phyloP scores from a whole-genome alignment of 2,888 invertebrate species.

The Ormia ochracea region DNA sequence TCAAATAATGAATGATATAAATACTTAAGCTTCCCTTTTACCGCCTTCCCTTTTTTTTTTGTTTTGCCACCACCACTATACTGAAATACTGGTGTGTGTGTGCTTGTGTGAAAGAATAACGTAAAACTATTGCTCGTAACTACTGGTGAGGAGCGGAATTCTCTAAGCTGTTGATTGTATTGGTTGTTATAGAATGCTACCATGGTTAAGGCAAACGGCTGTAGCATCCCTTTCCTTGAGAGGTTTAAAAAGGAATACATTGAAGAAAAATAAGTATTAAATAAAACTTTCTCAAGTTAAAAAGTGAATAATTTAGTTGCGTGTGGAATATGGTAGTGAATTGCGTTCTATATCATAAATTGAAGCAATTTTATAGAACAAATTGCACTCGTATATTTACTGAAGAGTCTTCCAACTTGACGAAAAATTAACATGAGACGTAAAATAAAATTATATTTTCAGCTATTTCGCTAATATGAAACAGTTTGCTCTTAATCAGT shows the following conservation, averaged over 20 bases:
- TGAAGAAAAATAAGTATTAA: not conserved
- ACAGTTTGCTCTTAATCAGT: no score
- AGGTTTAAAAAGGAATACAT: not conserved
- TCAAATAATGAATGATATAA: constrained; percentile 19
- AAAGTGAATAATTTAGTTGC: not conserved
- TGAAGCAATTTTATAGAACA: no score
- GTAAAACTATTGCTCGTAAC: constrained; percentile 16
- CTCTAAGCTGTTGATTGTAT: constrained; percentile 15
- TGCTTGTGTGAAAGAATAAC: not conserved
- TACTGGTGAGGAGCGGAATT: not conserved
- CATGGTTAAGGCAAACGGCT: not conserved
- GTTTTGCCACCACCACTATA: constrained; percentile 1
- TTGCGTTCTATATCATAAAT: no score
- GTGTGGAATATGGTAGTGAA: not conserved
- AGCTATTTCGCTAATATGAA: no score
- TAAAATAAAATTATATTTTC: no score
- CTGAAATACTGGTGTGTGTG: not conserved
- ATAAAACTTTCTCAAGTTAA: not conserved
- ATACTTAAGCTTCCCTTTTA: constrained; percentile 13
- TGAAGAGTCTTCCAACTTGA: no score
- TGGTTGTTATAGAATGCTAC: constrained; percentile 31
- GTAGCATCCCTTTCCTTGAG: not conserved
- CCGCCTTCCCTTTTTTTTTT: no score
- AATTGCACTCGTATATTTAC: no score
- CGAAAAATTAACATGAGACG: no score